A percentile compares a stretch with the other conserved stretches of the same genome.
Conservation (phyloP, 2,888 invertebrate genomes). For the Camponotus fellah region DNA sequence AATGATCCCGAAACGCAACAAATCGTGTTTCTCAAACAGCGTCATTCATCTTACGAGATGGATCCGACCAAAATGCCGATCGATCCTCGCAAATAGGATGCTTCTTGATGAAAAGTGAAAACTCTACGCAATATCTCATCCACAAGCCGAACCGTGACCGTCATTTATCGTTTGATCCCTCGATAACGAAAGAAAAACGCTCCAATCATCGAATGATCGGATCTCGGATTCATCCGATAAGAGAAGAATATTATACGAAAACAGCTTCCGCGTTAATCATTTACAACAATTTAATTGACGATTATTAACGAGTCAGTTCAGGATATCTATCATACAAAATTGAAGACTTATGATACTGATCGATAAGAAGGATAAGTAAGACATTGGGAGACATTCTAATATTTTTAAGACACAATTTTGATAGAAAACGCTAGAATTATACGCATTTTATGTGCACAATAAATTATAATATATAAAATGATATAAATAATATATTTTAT, state of each 20-base stretch:
- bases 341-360: not conserved
- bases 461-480: conserved; percentile 2
- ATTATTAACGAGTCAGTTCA: conserved; percentile 7
- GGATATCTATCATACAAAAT: not conserved
- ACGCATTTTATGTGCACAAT: not conserved
- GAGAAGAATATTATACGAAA: conserved; percentile 23
- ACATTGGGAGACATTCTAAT: not conserved
- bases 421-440: not conserved
- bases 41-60: conserved; percentile 63
- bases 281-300: not conserved
- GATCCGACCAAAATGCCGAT: conserved; percentile 48
- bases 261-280: conserved; percentile 38
- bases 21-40: conserved; percentile 78
- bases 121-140: conserved; percentile 72
- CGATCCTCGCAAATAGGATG: conserved; percentile 63
- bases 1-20: conserved; percentile 73
- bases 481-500: not conserved
- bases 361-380: not conserved
- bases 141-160: conserved; percentile 57
- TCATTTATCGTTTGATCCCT: conserved; percentile 68
- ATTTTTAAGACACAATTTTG: not conserved
- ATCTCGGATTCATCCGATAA: not conserved
- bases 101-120: conserved; percentile 67
- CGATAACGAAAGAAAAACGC: conserved; percentile 68
- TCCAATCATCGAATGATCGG: conserved; percentile 15